phyloP scores from a whole-genome alignment of 2,888 invertebrate species.

The Napeogenes sylphis region DNA sequence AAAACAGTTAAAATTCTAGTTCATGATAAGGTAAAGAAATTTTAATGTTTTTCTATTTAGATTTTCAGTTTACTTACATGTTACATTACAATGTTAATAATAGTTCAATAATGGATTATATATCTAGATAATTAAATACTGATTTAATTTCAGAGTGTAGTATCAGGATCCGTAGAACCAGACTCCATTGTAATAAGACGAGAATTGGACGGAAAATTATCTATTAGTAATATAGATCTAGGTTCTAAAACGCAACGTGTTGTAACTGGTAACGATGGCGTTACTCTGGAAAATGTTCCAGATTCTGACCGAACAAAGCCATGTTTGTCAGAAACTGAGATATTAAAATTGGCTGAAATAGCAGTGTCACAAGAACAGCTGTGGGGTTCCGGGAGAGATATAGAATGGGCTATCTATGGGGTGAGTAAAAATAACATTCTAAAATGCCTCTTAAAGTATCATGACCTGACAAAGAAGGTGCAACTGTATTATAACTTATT shows the following conservation, averaged over 20 bases:
- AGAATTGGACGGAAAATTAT: constrained; percentile 63
- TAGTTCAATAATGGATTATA: background rate
- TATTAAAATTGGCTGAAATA: constrained; percentile 71
- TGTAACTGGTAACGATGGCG: constrained; percentile 62
- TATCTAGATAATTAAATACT: background rate
- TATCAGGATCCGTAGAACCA: constrained; percentile 86
- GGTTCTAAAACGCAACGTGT: constrained; percentile 77
- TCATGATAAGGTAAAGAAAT: background rate
- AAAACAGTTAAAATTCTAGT: too few relatives aligned
- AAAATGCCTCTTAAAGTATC: background rate
- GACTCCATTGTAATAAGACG: constrained; percentile 82
- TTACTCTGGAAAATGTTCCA: constrained; percentile 54
- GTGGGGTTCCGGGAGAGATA: constrained; percentile 84
- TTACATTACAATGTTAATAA: too few relatives aligned
- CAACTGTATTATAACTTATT: background rate
- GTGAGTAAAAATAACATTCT: constrained; percentile 46
- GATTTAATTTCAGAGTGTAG: constrained; percentile 80
- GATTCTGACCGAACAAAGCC: constrained; percentile 57
- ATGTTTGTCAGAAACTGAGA: constrained; percentile 77
- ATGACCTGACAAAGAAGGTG: too few relatives aligned
- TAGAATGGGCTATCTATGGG: constrained; percentile 87
- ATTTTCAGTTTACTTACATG: too few relatives aligned
- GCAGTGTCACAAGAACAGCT: constrained; percentile 79
- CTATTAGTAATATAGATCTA: constrained; percentile 60
- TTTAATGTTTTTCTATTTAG: too few relatives aligned